Conservation (phyloP, 2,113 vertebrate species). For the Tautogolabrus adspersus region DNA sequence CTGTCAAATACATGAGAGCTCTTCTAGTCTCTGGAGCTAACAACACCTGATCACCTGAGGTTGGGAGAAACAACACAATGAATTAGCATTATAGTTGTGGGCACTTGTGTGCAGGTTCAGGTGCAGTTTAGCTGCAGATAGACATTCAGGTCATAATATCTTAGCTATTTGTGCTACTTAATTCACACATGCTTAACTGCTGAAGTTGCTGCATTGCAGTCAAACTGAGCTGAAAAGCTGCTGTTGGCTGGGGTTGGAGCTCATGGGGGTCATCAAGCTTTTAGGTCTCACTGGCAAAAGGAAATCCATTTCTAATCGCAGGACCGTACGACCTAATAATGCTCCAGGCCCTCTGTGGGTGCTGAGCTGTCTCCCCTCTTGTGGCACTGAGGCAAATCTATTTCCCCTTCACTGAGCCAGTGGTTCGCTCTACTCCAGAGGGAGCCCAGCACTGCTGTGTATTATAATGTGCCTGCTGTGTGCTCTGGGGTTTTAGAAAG, state of each 20-base stretch:
- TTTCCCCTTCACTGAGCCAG: constrained; percentile 48
- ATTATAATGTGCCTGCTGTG: constrained; percentile 1
- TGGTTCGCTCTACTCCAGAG: constrained; percentile 6
- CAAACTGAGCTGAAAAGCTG: constrained; percentile 15
- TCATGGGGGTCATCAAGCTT: constrained; percentile 33
- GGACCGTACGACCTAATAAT: constrained; percentile 18
- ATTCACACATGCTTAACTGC: not conserved
- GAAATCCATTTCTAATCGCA: constrained; percentile 41
- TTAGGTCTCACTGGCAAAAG: constrained; percentile 36
- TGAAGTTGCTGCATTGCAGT: constrained; percentile 39
- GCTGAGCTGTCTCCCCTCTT: constrained; percentile 11
- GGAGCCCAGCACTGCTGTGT: constrained; percentile 11
- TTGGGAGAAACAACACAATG: not conserved
- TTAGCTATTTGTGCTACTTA: not conserved
- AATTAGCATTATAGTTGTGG: not conserved
- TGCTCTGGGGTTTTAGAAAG: constrained; percentile 2
- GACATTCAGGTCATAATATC: not conserved
- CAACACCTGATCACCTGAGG: not conserved
- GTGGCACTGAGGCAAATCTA: constrained; percentile 33
- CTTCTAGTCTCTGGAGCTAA: not conserved
- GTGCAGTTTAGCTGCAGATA: not conserved
- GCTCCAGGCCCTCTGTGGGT: constrained; percentile 24
- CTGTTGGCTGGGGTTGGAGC: constrained; percentile 3
- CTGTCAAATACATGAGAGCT: not conserved
- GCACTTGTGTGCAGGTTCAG: not conserved